phyloP scores from a whole-genome alignment of 2,888 invertebrate species.

The Biston betularia region DNA sequence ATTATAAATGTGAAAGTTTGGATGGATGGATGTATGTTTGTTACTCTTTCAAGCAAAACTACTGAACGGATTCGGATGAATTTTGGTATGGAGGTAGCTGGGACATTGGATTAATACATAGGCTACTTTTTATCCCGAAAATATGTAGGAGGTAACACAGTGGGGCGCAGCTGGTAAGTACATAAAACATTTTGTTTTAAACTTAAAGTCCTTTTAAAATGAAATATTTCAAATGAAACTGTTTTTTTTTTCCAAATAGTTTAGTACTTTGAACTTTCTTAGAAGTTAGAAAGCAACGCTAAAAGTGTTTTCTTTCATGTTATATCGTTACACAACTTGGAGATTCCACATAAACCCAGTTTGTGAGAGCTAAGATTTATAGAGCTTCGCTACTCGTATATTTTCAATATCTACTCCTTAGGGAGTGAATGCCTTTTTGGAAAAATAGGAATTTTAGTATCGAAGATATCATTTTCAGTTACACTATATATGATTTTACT shows the following conservation, averaged over 20 bases:
- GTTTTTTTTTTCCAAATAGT: not conserved
- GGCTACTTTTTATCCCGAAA: too few relatives aligned
- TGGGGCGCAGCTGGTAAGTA: too few relatives aligned
- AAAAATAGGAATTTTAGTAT: constrained; percentile 20
- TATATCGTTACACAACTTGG: constrained; percentile 18
- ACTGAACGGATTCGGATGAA: too few relatives aligned
- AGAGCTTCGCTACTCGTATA: constrained; percentile 22
- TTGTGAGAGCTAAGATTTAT: constrained; percentile 32
- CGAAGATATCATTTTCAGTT: constrained; percentile 21
- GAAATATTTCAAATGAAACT: not conserved
- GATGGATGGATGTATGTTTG: too few relatives aligned
- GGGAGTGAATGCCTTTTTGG: constrained; percentile 13
- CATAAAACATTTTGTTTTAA: too few relatives aligned
- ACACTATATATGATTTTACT: not conserved
- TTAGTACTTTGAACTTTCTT: not conserved
- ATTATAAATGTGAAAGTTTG: too few relatives aligned
- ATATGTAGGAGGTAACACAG: too few relatives aligned
- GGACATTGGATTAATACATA: too few relatives aligned
- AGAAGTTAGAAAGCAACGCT: constrained; percentile 6
- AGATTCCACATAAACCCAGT: constrained; percentile 42
- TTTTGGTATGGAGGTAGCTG: too few relatives aligned
- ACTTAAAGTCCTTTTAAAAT: not conserved
- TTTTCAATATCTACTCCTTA: constrained; percentile 25
- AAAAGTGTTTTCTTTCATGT: constrained; percentile 9
- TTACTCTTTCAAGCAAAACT: too few relatives aligned